Percentiles rank a stretch among this genome's conserved stretches.
These are phyloP conservation scores for Cryptoblepharus egeriae DNA, from an alignment of 2,797 vertebrate genomes.

Conservation along the genomic window DNA sequence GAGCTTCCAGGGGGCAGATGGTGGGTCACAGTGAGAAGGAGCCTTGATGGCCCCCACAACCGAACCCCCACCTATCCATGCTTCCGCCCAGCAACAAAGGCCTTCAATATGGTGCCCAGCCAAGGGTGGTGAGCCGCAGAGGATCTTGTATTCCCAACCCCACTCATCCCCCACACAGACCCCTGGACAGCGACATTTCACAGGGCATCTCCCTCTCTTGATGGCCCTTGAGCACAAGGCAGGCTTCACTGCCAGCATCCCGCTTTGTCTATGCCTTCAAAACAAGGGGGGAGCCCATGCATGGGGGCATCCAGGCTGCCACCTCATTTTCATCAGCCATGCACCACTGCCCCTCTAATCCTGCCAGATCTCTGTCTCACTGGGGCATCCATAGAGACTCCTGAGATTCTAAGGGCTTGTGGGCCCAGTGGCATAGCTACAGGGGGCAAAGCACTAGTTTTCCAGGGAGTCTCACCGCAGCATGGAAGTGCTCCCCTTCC, in stretches of 20 bases:
- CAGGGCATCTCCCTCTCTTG: background rate
- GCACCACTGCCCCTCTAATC: background rate
- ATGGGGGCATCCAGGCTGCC: background rate
- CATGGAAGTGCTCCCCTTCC: too few relatives aligned
- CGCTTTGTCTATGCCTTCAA: background rate
- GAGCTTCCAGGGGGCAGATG: too few relatives aligned
- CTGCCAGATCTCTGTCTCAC: background rate
- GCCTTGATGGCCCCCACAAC: too few relatives aligned
- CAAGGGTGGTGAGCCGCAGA: background rate
- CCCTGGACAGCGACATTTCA: background rate
- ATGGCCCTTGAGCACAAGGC: background rate
- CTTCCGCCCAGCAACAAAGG: background rate
- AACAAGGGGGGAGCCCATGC: background rate
- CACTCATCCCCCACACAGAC: background rate
- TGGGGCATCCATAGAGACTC: too few relatives aligned
- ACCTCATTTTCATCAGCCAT: slow-evolving; percentile 8
- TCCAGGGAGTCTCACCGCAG: too few relatives aligned
- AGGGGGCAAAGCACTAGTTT: too few relatives aligned
- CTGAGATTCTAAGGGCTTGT: too few relatives aligned
- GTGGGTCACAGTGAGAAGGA: too few relatives aligned
- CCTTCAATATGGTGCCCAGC: background rate
- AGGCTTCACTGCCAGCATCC: background rate
- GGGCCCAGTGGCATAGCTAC: too few relatives aligned
- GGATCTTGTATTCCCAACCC: background rate
- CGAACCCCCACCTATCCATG: too few relatives aligned